A percentile compares a stretch with the other conserved stretches of the same genome.
Evolutionary conservation across 1,140 invertebrate genomes (phyloP).

Genomic region (Branchinecta lindahli): DNA sequence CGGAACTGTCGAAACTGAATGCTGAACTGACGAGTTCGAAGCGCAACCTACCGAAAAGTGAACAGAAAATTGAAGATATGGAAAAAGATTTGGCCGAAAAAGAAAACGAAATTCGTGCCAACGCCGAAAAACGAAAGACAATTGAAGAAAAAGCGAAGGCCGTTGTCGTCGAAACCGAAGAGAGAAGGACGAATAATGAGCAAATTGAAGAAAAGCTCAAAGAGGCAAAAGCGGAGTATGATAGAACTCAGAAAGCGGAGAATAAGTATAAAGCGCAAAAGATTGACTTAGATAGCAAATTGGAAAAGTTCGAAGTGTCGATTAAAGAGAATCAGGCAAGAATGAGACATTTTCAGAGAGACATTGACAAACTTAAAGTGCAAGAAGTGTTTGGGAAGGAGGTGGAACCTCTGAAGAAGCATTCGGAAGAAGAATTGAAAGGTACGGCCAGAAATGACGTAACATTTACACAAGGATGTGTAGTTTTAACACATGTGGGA

Average conservation of each 20-base stretch:
- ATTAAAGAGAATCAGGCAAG: constrained; percentile 45
- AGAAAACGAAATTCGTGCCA: constrained; percentile 35
- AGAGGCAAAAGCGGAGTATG: constrained; percentile 43
- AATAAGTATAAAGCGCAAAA: constrained; percentile 49
- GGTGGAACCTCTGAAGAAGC: constrained; percentile 35
- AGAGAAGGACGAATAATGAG: constrained; percentile 30
- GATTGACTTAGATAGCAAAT: constrained; percentile 56
- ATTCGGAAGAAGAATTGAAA: constrained; percentile 51
- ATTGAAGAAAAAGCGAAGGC: constrained; percentile 40
- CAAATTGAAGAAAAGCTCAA: constrained; percentile 37
- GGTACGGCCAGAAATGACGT: constrained; percentile 27
- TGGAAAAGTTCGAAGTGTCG: constrained; percentile 44
- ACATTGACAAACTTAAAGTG: constrained; percentile 47
- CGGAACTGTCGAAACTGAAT: constrained; percentile 19
- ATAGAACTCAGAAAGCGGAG: constrained; percentile 42
- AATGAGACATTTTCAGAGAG: constrained; percentile 32
- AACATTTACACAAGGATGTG: no score
- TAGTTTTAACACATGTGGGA: no score
- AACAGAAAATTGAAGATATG: constrained; percentile 30
- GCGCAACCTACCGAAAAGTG: constrained; percentile 5
- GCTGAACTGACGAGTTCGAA: neutral
- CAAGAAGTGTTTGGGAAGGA: constrained; percentile 45
- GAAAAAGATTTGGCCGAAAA: constrained; percentile 44
- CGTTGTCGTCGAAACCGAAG: constrained; percentile 37
- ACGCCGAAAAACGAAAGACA: constrained; percentile 27